phyloP scores from a whole-genome alignment of 2,888 invertebrate species.

The Romanomermis culicivorax region DNA sequence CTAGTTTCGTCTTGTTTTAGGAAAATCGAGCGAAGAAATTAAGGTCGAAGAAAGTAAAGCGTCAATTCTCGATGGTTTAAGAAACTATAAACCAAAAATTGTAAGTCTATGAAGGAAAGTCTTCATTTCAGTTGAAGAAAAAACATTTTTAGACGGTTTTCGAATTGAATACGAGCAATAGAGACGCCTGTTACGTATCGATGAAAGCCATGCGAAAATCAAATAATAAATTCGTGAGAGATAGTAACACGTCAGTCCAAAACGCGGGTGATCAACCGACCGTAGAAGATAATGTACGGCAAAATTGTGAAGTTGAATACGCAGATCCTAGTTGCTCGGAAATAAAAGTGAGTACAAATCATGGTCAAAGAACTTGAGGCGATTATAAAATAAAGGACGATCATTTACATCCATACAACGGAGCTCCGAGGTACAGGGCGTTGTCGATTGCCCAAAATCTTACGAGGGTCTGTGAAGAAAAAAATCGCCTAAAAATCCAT shows the following conservation, averaged over 20 bases:
- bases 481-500: too few species aligned
- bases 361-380: too few species aligned
- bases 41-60: not conserved
- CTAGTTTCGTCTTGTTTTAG: not conserved
- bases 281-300: not conserved
- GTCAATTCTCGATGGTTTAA: constrained; percentile 39
- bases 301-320: not conserved
- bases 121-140: not conserved
- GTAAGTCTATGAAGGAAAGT: constrained; percentile 32
- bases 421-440: too few species aligned
- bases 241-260: not conserved
- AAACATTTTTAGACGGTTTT: constrained; percentile 53
- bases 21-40: constrained; percentile 8
- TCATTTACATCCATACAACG: too few species aligned
- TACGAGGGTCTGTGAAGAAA: too few species aligned
- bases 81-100: constrained; percentile 50
- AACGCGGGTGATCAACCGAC: too few species aligned
- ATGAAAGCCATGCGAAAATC: constrained; percentile 68
- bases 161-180: constrained; percentile 61
- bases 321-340: not conserved
- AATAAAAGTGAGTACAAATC: not conserved
- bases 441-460: too few species aligned
- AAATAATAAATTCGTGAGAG: constrained; percentile 32
- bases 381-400: too few species aligned
- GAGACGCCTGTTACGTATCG: constrained; percentile 46